A percentile compares a stretch with the other conserved stretches of the same genome.
These are phyloP conservation scores for Drymodes brunneopygia DNA, from an alignment of 2,113 vertebrate genomes.

Conservation along the genomic window DNA sequence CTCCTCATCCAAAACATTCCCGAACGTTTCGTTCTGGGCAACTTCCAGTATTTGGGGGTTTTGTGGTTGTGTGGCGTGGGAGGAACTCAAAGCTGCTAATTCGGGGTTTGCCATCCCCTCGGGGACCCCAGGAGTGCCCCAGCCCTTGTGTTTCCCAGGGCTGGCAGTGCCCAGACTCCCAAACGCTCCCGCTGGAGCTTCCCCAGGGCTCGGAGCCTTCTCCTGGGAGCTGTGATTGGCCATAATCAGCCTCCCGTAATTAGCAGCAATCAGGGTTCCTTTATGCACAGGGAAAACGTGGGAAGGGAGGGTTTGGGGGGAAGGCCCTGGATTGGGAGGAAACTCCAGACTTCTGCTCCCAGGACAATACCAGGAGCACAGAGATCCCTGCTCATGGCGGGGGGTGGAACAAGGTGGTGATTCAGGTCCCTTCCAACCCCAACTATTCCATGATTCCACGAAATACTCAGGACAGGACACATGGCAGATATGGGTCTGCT, in stretches of 20 bases:
- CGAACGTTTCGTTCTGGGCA: accelerated
- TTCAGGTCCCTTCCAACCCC: background rate
- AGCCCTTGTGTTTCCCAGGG: background rate
- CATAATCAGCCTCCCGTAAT: background rate
- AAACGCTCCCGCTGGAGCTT: background rate
- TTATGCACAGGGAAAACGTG: accelerated
- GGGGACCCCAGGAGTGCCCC: background rate
- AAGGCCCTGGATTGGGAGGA: background rate
- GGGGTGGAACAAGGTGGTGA: background rate
- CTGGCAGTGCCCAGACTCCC: background rate
- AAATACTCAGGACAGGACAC: accelerated
- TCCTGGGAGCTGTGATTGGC: background rate
- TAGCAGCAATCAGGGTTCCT: background rate
- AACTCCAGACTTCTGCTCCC: background rate
- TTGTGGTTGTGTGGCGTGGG: background rate
- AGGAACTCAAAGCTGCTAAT: background rate
- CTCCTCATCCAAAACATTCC: background rate
- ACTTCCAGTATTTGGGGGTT: background rate
- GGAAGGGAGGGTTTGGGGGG: background rate
- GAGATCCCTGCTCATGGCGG: background rate
- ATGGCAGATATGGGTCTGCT: background rate
- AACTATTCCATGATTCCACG: background rate
- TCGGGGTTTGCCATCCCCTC: background rate
- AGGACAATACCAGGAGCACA: background rate
- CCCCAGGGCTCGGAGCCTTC: background rate